Conservation (phyloP, 1,140 invertebrate genomes). For the Pogonomyrmex barbatus region DNA sequence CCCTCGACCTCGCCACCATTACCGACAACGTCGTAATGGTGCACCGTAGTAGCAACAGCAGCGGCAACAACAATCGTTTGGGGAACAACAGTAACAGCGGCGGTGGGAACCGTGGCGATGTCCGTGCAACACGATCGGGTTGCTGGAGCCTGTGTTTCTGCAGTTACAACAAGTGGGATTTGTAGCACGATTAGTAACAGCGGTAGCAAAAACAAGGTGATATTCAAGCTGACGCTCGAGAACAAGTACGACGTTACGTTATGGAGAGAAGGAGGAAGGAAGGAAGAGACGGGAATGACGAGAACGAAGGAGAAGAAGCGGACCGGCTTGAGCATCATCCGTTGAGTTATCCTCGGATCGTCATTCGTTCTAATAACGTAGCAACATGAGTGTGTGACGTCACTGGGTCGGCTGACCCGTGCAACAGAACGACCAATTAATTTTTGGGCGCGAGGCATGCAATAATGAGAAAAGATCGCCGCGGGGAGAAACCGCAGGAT, state of each 20-base stretch:
- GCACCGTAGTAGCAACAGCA: conserved; percentile 25
- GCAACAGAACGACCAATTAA: conserved; percentile 61
- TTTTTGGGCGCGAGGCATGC: conserved; percentile 33
- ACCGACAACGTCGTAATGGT: conserved; percentile 45
- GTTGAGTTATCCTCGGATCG: conserved; percentile 1
- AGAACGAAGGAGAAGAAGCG: background rate
- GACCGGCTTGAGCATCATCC: conserved; percentile 43
- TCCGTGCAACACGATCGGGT: conserved; percentile 74
- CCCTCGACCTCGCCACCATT: conserved; percentile 2
- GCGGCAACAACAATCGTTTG: conserved; percentile 59
- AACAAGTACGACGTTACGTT: background rate
- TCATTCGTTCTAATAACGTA: conserved; percentile 26
- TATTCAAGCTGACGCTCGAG: conserved; percentile 16
- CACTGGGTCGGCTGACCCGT: conserved; percentile 63
- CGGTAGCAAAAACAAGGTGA: background rate
- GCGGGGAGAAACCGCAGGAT: background rate
- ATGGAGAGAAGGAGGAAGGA: background rate
- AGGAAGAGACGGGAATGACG: background rate
- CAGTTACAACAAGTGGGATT: conserved; percentile 78
- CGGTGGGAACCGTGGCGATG: conserved; percentile 49
- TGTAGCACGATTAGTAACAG: conserved; percentile 55
- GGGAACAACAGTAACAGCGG: conserved; percentile 36
- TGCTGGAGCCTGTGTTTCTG: conserved; percentile 82
- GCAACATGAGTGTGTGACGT: conserved; percentile 41
- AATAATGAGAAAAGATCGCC: background rate